Percentiles rank a stretch among this genome's conserved stretches.
phyloP scores from a whole-genome alignment of 2,113 vertebrate species.

The Rhinoptilus africanus region DNA sequence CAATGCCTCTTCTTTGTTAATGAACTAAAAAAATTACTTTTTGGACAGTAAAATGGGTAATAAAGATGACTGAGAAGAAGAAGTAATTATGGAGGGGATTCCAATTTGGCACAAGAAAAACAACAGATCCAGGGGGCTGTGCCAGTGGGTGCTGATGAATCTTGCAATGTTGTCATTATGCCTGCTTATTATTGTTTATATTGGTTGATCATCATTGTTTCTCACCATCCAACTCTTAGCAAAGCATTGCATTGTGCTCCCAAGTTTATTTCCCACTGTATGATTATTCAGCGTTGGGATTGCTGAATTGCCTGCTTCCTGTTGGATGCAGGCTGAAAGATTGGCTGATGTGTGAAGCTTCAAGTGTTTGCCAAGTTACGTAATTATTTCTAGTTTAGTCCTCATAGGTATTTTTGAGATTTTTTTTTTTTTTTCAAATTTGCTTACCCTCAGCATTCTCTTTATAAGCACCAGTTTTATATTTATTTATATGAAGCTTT shows the following conservation, averaged over 20 bases:
- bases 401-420: neutral
- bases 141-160: neutral
- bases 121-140: neutral
- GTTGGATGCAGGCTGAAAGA: neutral
- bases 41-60: neutral
- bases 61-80: neutral
- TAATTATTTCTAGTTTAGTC: neutral
- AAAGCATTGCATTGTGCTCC: neutral
- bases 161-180: neutral
- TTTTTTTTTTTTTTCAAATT: neutral
- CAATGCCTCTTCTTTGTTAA: neutral
- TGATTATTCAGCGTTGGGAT: neutral
- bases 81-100: neutral
- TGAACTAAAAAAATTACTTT: neutral
- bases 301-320: neutral
- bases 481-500: neutral
- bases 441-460: neutral
- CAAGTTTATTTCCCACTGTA: neutral
- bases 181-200: slow-evolving; percentile 3
- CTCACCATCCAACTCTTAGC: neutral
- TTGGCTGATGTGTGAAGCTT: neutral
- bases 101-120: neutral
- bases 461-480: neutral
- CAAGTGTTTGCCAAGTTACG: neutral
- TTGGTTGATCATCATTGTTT: slow-evolving; percentile 14